Evolutionary conservation across 1,140 invertebrate genomes (phyloP).

Genomic region (Drosophila arawakana): DNA sequence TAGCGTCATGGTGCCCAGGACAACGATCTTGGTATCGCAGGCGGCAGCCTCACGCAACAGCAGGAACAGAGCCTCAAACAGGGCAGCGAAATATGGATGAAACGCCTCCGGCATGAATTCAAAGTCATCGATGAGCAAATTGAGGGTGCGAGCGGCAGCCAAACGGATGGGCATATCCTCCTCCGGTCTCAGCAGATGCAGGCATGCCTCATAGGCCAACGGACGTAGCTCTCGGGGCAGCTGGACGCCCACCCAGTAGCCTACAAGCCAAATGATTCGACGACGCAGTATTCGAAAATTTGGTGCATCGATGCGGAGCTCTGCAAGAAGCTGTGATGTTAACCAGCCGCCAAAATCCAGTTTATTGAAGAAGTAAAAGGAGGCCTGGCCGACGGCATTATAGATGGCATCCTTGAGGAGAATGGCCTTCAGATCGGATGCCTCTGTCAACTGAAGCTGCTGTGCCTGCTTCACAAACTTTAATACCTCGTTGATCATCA

Average conservation of each 20-base stretch:
- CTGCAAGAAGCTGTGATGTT: constrained; percentile 91
- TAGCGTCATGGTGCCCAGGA: constrained; percentile 95
- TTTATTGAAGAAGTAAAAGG: constrained; percentile 96
- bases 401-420: constrained; percentile 97
- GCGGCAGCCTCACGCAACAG: constrained; percentile 94
- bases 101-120: constrained; percentile 95
- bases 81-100: constrained; percentile 90
- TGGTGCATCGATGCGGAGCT: constrained; percentile 92
- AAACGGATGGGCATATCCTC: constrained; percentile 94
- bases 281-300: constrained; percentile 95
- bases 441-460: constrained; percentile 87
- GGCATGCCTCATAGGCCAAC: constrained; percentile 91
- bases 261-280: constrained; percentile 94
- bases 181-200: constrained; percentile 89
- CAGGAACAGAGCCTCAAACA: constrained; percentile 92
- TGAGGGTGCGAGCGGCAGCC: constrained; percentile 90
- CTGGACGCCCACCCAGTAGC: constrained; percentile 94
- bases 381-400: constrained; percentile 95
- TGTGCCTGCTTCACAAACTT: constrained; percentile 88
- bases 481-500: constrained; percentile 90
- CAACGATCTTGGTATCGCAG: constrained; percentile 97
- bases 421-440: constrained; percentile 90
- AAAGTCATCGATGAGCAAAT: constrained; percentile 95
- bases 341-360: constrained; percentile 98
- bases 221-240: constrained; percentile 92